Evolutionary conservation across 2,113 vertebrate genomes (phyloP).

Genomic region (Leuciscus idus): DNA sequence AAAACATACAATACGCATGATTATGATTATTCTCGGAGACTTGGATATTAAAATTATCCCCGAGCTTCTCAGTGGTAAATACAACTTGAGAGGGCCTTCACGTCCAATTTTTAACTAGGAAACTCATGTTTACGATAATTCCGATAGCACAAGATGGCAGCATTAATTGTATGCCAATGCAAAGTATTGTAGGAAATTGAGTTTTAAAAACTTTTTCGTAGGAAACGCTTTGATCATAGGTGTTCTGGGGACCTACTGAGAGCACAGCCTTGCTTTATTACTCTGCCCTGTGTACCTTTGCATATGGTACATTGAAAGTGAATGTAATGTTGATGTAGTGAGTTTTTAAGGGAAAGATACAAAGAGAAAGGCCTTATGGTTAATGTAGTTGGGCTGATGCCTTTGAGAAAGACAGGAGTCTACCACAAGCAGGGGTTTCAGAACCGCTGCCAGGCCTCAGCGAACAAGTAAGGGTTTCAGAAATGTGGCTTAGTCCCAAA

Average conservation of each 20-base stretch:
- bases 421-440: slow-evolving; percentile 53
- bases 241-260: not conserved
- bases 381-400: slow-evolving; percentile 33
- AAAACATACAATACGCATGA: no score
- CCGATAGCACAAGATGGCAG: no score
- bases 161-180: not conserved
- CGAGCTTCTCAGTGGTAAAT: no score
- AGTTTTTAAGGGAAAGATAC: slow-evolving; percentile 21
- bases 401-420: slow-evolving; percentile 24
- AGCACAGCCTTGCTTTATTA: not conserved
- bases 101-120: no score
- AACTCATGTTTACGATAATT: no score
- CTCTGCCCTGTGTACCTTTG: not conserved
- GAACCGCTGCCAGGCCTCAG: slow-evolving; percentile 15
- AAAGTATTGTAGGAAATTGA: not conserved
- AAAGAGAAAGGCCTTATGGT: not conserved
- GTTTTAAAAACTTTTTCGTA: not conserved
- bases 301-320: not conserved
- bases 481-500: slow-evolving; percentile 1
- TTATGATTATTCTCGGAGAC: no score
- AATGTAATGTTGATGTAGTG: slow-evolving; percentile 8
- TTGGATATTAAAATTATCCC: no score
- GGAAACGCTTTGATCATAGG: not conserved
- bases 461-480: slow-evolving; percentile 51
- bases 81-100: no score